A percentile compares a stretch with the other conserved stretches of the same genome.
Evolutionary conservation across 2,797 vertebrate species (phyloP).

Genomic region (Crenuchus spilurus): DNA sequence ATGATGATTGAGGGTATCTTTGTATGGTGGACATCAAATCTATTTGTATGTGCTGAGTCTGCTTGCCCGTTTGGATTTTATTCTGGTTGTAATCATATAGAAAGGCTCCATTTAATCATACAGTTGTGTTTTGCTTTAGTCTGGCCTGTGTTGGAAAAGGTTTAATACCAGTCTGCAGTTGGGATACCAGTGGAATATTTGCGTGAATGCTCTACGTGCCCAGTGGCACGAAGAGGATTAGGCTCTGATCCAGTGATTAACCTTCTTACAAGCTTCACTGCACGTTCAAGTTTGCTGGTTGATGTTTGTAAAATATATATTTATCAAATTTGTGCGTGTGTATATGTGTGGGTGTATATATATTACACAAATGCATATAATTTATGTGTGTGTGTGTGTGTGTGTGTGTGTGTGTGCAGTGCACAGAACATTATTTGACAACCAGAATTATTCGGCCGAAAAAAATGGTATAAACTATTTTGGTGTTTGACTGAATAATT

Average conservation of each 20-base stretch:
- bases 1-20: too few species aligned
- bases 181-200: background rate
- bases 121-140: background rate
- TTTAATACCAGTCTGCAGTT: background rate
- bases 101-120: background rate
- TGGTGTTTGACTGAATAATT: too few species aligned
- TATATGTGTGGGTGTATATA: background rate
- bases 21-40: too few species aligned
- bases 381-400: too few species aligned
- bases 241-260: slow-evolving; percentile 10
- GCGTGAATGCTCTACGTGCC: slow-evolving; percentile 25
- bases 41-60: too few species aligned
- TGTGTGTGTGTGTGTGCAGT: background rate
- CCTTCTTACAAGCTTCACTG: background rate
- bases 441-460: too few species aligned
- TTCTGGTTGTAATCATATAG: background rate
- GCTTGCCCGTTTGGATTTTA: too few species aligned
- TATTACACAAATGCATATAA: too few species aligned
- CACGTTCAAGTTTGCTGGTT: slow-evolving; percentile 15
- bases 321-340: too few species aligned
- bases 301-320: too few species aligned
- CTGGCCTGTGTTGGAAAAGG: background rate
- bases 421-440: background rate
- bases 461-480: too few species aligned
- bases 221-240: slow-evolving; percentile 13